Conservation (phyloP, 2,113 vertebrate species). For the Tyrannus savana region DNA sequence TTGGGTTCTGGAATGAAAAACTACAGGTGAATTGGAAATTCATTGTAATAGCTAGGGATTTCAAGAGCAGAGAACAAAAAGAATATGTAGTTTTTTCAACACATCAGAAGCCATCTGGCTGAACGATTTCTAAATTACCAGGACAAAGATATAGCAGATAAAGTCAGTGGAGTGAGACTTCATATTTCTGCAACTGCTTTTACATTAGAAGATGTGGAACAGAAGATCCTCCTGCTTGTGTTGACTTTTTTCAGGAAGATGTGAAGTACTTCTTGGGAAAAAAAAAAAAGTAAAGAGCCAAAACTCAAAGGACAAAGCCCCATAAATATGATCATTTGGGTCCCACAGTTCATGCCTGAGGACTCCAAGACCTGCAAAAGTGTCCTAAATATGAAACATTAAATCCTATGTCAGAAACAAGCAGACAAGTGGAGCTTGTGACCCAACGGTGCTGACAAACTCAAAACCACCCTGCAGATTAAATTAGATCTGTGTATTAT, state of each 20-base stretch:
- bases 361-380: neutral
- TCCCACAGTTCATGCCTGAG: neutral
- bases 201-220: neutral
- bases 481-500: constrained; percentile 14
- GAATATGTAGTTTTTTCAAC: neutral
- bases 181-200: neutral
- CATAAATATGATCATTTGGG: neutral
- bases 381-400: neutral
- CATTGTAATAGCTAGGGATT: neutral
- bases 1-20: neutral
- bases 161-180: neutral
- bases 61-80: neutral
- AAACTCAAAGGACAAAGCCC: neutral
- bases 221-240: neutral
- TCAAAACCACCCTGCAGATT: neutral
- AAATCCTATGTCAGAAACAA: neutral
- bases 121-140: neutral
- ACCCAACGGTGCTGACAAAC: neutral
- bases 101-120: neutral
- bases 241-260: neutral
- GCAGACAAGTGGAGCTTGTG: neutral
- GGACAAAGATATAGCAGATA: neutral
- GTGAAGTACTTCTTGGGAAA: accelerated
- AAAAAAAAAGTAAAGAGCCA: neutral
- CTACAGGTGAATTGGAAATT: neutral